Base-by-base conservation (phyloP, 64 coral and sea anemone species). In the Stichodactyla mertensii region DNA sequence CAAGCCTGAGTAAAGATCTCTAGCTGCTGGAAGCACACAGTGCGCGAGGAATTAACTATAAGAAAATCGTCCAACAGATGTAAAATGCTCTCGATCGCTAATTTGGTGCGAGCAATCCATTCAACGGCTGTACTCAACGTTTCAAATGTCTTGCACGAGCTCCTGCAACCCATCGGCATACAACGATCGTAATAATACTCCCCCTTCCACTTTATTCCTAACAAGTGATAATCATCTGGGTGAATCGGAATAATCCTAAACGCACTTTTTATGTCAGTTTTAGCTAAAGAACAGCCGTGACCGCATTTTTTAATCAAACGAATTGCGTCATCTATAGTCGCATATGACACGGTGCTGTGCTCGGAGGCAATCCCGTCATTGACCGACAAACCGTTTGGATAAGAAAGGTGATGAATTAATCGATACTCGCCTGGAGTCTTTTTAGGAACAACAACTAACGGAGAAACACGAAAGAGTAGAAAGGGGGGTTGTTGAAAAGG, bases 61-160 rank as follows among this genome's bases (percentile, higher is more conserved):
- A 19, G 52, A 16, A 13, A 36, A 36, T 36, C 31, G 31, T 36
- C 31, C 2, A 36, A 36, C 31, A 36, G 31, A 36, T 36, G 31
- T 14, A 19, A 36, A 45, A n/a, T 27, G 61, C n/a, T 27, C 55
- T 85, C 61, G 61, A 71, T 64, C 18, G 22, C 36, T 74, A 64
- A 77, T 53, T 70, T 87, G n/a, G 11, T 24, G 51, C 31, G 31
- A 58, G 62, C 85, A 7, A 71, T 71, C 61, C 52, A 87, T 55
- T 71, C 67, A 54, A 87, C 16, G 14, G 70, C 79, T 45, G 79
- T 82, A 55, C 69, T 71, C 19, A 87, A 52, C 5, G 52, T 87
- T 53, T 87, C 85, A 71, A 87, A 87, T 2, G 85, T 87, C n/a
- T 87, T 87, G 18, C 85, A 87, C 5, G 85, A 87, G 51, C 66